Evolutionary conservation across 1,140 invertebrate genomes (phyloP), one percentile per base, ranked within the genome.

Genomic region (Philopotamus ludificatus): DNA sequence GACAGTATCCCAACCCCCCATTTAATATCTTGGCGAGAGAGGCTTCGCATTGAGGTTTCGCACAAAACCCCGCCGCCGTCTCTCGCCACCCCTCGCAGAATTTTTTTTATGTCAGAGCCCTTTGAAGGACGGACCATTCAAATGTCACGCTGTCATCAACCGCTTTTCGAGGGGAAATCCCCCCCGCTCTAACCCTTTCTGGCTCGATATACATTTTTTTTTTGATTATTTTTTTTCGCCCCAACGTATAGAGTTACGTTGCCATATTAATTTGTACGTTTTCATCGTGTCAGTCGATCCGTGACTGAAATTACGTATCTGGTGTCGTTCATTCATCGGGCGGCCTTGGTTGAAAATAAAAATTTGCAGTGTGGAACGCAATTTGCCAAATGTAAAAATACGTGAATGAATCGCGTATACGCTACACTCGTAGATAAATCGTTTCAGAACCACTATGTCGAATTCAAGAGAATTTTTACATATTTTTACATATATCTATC

Each of bases 41-140:
- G 20, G 21, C 47, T 49, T 49, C 47, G 15, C 47, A 49, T 49
- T 49, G 47, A 49, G 47, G 47, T 21, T 49, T 49, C 47, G 16
- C 16, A 4, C 47, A 49, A 49, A 49, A 49, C 47, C 41, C 41
- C n/a, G n/a, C n/a, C n/a, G n/a, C n/a, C n/a, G n/a, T n/a, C n/a
- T n/a, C n/a, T n/a, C n/a, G 28, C 47, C n/a, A 15, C 47, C 16
- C 16, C 22, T 21, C 12, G 16, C 10, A 49, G 16, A 15, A 21
- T 20, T 9, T 10, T 18, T 49, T 49, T 49, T 49, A 18, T 49
- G 47, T 49, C 16, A 21, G 47, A 49, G 22, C 47, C 47, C 47
- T 49, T 49, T 21, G 2, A 47, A 49, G 3, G 15, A 18, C 47
- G 3, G 47, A 2, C 47, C 22, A 49, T 49, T 49, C 47, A 49